Percentiles rank a stretch among this genome's conserved stretches.
Evolutionary conservation across 2,888 invertebrate genomes (phyloP).

Genomic region (Hypomecis punctinalis): DNA sequence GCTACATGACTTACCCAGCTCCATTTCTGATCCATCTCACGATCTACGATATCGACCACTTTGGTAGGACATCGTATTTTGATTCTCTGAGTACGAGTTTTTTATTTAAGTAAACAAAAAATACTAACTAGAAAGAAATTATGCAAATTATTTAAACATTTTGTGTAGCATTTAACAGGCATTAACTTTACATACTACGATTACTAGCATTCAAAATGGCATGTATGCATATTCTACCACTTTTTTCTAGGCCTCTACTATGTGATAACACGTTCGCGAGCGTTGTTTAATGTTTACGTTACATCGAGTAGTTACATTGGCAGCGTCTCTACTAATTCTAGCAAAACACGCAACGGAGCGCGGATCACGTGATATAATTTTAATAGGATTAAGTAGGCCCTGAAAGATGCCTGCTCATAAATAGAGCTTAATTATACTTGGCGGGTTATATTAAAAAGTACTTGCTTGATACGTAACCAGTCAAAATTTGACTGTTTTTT

Average conservation of each 20-base stretch:
- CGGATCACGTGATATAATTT: constrained; percentile 38
- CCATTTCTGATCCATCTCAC: too few relatives aligned
- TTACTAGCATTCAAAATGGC: background rate
- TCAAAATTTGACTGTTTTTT: too few relatives aligned
- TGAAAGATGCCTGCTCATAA: constrained; percentile 21
- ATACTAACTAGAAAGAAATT: too few relatives aligned
- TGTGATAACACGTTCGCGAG: constrained; percentile 10
- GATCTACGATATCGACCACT: too few relatives aligned
- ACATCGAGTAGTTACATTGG: constrained; percentile 20
- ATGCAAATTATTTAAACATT: too few relatives aligned
- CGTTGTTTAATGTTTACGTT: constrained; percentile 12
- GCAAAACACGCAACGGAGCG: constrained; percentile 37
- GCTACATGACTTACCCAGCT: too few relatives aligned
- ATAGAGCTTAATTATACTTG: constrained; percentile 21
- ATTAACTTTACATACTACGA: background rate
- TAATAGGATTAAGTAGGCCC: constrained; percentile 30
- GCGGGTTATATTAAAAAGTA: constrained; percentile 9
- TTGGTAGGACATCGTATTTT: too few relatives aligned
- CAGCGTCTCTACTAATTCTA: constrained; percentile 37
- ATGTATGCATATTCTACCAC: constrained; percentile 2
- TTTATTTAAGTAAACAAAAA: too few relatives aligned
- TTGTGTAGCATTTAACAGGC: too few relatives aligned
- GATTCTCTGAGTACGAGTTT: too few relatives aligned
- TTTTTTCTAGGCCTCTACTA: background rate
- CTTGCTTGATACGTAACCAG: too few relatives aligned